Base-by-base conservation (phyloP, 2,888 invertebrate genomes). In the Furcula furcula region DNA sequence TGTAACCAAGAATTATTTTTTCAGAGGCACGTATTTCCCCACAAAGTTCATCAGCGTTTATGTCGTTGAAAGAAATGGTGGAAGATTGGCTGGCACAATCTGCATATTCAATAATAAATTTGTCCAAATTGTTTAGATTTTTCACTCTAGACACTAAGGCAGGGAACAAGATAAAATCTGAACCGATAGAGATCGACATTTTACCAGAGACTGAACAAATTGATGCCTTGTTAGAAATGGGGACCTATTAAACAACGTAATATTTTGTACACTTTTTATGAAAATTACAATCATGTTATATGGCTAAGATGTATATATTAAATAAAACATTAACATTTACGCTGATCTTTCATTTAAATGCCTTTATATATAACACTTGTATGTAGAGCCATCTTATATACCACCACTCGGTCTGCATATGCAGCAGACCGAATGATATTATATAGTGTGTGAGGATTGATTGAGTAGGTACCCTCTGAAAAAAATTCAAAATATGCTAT, bases 61-160 rank as follows among this genome's bases (percentile, higher is more conserved):
- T 91, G 55, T 76, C 83, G 5, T 75, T 95, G 7, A 92, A 91
- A 51, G 93, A 94, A 63, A 90, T 90, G 21, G 91, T 93, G 1
- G 93, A 94, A 55, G 92, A 91, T 47, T 90, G 91, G 57, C 76
- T 95, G 44, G 90, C 91, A 14, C 90, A 91, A 55, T 94, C 94
- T 4, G 92, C 91, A 0, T 95, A 93, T 69, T 92, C 93, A 1
- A 84, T 92, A 23, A 92, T 95, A 23, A 90, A 92, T 65, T 72
- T 95, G 15, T 83, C 86, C 0, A 87, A 90, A 47, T 56, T 92
- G 26, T 92, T 92, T 61, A 68, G 87, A 46, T 87, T 87, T 62
- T 89, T 88, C 52, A 65, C 70, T 0, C 23, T 87, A 13, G 82
- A 84, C 31, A 58, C 72, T 15, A 83, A 76, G 53, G 56, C 54